These are phyloP conservation scores for Diploptera punctata DNA, from an alignment of 2,888 invertebrate genomes.

Conservation along the genomic window DNA sequence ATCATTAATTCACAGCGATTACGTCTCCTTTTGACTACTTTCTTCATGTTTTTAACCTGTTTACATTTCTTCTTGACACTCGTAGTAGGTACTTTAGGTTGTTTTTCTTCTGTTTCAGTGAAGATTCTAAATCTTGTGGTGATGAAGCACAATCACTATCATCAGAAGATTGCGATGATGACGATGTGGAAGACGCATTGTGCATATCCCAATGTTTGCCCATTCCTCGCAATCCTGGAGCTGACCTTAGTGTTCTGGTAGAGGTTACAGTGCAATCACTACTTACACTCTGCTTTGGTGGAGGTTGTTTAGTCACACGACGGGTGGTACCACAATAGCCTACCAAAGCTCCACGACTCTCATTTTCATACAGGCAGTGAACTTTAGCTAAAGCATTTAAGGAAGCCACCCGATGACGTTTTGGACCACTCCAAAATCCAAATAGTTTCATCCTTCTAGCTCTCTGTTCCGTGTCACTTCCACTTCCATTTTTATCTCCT, in stretches of 20 bases:
- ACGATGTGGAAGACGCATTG: constrained; percentile 65
- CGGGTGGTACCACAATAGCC: constrained; percentile 39
- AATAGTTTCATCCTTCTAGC: constrained; percentile 63
- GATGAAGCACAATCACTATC: constrained; percentile 12
- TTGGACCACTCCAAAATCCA: constrained; percentile 78
- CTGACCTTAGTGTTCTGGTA: constrained; percentile 70
- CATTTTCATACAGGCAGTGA: constrained; percentile 90
- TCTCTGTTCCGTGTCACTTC: constrained; percentile 37
- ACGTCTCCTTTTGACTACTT: constrained; percentile 54
- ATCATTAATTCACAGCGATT: constrained; percentile 70
- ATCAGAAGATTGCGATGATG: constrained; percentile 39
- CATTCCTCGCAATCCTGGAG: constrained; percentile 75
- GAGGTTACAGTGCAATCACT: constrained; percentile 45
- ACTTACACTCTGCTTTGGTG: constrained; percentile 40
- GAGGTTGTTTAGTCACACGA: constrained; percentile 28
- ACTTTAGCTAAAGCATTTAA: constrained; percentile 90
- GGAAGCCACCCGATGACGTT: constrained; percentile 86
- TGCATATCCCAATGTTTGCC: constrained; percentile 88
- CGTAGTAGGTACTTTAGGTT: not conserved
- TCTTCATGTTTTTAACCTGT: constrained; percentile 58
- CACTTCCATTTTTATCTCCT: constrained; percentile 55
- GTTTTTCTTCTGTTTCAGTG: constrained; percentile 33
- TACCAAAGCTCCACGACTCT: constrained; percentile 57
- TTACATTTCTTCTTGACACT: constrained; percentile 38
- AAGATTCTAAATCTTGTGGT: not conserved